Base-by-base conservation (phyloP, 1,140 invertebrate genomes). In the Penaeus vannamei region DNA sequence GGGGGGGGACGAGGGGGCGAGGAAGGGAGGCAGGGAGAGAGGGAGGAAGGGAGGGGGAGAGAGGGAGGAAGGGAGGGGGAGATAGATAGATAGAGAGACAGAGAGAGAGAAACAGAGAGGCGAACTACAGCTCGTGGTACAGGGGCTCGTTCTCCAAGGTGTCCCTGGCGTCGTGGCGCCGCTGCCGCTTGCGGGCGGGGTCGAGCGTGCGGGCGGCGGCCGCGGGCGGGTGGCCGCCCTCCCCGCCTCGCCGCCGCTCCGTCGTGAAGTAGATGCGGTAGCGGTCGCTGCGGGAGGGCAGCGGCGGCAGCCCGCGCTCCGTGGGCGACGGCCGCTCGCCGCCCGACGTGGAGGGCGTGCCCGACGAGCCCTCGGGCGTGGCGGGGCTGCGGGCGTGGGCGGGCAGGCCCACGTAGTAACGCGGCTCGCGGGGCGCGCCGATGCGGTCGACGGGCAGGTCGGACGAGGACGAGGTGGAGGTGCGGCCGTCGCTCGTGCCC, bases 251-350 rank as follows among this genome's bases (percentile, higher is more conserved):
- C 59, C 85, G 85, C 36, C 89, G 85, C 60, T 90, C 89, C 23
- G 89, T 90, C 42, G 79, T 90, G 76, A 90, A 90, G 82, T 86
- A 90, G 42, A 90, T 90, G 29, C 89, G 80, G 81, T 90, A 90
- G 26, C 89, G 89, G 81, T 90, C 89, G 81, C 89, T 90, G 61
- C 89, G 85, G 29, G 89, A 90, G 66, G 89, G 89, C 26, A 90
- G 69, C 23, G 89, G 89, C 36, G 89, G 89, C 59, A 90, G 60
- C 20, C 80, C 85, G 10, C 85, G 42, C 26, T 90, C 85, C 23
- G 81, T 66, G 19, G 81, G 80, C 22, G 89, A 86, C 19, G 89
- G 84, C 36, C 84, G 29, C 59, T 86, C 80, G 8, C 84, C 77
- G n/a, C 84, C 80, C 61, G 66, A 84, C 22, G 89, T 84, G n/a